Base-by-base conservation (phyloP, 1,140 invertebrate genomes). In the Lamellibrachia luymesi region DNA sequence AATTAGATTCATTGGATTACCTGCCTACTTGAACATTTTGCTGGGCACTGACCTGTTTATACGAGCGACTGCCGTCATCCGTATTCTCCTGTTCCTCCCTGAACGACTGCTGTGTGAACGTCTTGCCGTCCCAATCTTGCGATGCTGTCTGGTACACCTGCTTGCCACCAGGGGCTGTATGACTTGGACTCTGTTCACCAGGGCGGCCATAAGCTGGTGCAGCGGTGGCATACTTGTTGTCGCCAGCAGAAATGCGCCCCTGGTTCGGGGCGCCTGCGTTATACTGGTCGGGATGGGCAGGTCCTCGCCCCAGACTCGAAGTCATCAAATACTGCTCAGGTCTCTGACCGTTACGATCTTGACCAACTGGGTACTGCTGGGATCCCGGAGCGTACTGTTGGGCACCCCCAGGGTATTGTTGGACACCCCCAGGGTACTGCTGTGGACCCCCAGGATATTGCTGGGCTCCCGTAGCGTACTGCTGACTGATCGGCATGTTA, bases 101-200 rank as follows among this genome's bases (percentile, higher is more conserved):
- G n/a, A 17, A 92, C n/a, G 92, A 92, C n/a, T 50, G 50, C 92
- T 80, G 27, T 8, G 64, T 93, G 92, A 89, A 93, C 27, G 92
- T 93, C 27, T 93, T 93, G n/a, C 92, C 92, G 38, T 93, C 92
- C 92, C 92, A 93, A 90, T 93, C 92, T 10, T 38, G 38, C 38
- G 56, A 89, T 49, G 27, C 4, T 49, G 92, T 93, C 56, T 80
- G 52, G 52, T 93, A 93, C 38, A 50, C 17, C 92, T 93, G 56
- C 49, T 93, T 93, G 13, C 92, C 92, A 38, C 56, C 56, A 92
- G 56, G 50, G 52, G 50, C 51, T n/a, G 91, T 91, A 22, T 17
- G 64, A 80, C 64, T 80, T 22, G 64, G 64, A 80, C 64, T 80
- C 64, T 80, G 64, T n/a, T 91, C 91, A 13, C 91, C 91, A 50